Evolutionary conservation across 2,113 vertebrate genomes (phyloP).

Genomic region (Grammomys surdaster): DNA sequence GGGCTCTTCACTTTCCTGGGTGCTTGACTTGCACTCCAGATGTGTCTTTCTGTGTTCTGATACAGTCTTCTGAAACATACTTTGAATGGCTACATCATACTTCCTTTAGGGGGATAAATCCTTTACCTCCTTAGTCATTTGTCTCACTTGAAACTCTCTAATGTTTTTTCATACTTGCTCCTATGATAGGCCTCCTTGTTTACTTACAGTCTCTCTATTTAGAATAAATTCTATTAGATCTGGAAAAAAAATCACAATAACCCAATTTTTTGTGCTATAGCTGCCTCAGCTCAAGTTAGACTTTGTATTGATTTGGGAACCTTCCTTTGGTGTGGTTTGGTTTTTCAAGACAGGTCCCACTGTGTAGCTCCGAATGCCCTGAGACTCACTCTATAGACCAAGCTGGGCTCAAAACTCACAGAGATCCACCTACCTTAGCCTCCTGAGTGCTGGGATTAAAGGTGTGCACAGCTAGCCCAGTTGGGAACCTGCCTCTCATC

Average conservation of each 20-base stretch:
- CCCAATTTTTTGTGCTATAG: background rate
- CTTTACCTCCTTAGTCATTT: background rate
- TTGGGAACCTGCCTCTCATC: background rate
- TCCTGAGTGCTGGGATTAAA: background rate
- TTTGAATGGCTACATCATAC: background rate
- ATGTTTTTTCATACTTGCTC: background rate
- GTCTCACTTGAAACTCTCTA: background rate
- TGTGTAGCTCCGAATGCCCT: background rate
- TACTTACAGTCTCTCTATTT: slow-evolving; percentile 23
- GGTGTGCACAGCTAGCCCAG: background rate
- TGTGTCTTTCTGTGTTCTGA: background rate
- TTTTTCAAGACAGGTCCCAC: background rate
- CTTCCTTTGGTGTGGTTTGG: background rate
- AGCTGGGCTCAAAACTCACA: background rate
- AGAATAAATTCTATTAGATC: background rate
- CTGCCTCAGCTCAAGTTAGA: background rate
- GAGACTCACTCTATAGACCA: background rate
- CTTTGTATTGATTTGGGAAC: background rate
- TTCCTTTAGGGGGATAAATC: background rate
- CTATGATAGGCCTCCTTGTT: background rate
- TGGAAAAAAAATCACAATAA: background rate
- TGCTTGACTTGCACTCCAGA: background rate
- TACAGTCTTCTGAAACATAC: background rate
- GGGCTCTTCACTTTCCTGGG: background rate
- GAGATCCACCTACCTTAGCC: background rate